Percentiles rank a stretch among this genome's conserved stretches.
Conservation (phyloP, 1,140 invertebrate species). For the Hyles euphorbiae region DNA sequence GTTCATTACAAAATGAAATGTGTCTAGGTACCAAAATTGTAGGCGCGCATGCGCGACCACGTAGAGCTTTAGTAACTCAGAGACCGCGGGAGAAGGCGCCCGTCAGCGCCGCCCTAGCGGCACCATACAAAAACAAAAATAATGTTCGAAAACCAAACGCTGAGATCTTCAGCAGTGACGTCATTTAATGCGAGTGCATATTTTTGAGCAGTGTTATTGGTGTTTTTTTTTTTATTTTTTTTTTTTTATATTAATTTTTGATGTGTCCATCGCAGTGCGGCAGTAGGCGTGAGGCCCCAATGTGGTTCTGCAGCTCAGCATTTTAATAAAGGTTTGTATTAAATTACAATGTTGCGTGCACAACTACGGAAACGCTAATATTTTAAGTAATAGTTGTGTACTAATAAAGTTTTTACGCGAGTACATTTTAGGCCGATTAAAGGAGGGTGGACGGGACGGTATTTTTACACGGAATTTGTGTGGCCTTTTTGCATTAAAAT, state of each 20-base stretch:
- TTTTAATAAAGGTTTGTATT: conserved; percentile 60
- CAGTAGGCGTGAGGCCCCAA: conserved; percentile 9
- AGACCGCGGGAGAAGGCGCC: conserved; percentile 35
- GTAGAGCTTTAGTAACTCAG: conserved; percentile 43
- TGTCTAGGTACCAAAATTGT: conserved; percentile 30
- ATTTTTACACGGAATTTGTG: too few relatives aligned
- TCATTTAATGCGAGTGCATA: neutral
- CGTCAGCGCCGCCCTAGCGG: conserved; percentile 38
- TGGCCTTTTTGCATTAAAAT: too few relatives aligned
- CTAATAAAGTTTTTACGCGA: too few relatives aligned
- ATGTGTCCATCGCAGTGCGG: conserved; percentile 34
- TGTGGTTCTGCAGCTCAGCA: conserved; percentile 8
- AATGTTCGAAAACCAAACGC: conserved; percentile 37
- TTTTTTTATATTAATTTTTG: conserved; percentile 45
- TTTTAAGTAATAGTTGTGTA: conserved; percentile 16
- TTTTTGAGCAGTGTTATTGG: conserved; percentile 11
- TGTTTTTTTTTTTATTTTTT: conserved; percentile 24
- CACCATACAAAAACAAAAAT: conserved; percentile 39
- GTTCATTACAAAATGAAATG: conserved; percentile 61
- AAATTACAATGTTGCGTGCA: conserved; percentile 63
- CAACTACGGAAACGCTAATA: conserved; percentile 16
- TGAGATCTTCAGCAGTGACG: neutral
- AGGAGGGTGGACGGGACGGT: too few relatives aligned
- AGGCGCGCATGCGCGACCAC: conserved; percentile 45
- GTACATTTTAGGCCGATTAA: too few relatives aligned